A percentile compares a stretch with the other conserved stretches of the same genome.
Evolutionary conservation across 2,888 invertebrate genomes (phyloP).

Genomic region (Ichneumoninae sp.): DNA sequence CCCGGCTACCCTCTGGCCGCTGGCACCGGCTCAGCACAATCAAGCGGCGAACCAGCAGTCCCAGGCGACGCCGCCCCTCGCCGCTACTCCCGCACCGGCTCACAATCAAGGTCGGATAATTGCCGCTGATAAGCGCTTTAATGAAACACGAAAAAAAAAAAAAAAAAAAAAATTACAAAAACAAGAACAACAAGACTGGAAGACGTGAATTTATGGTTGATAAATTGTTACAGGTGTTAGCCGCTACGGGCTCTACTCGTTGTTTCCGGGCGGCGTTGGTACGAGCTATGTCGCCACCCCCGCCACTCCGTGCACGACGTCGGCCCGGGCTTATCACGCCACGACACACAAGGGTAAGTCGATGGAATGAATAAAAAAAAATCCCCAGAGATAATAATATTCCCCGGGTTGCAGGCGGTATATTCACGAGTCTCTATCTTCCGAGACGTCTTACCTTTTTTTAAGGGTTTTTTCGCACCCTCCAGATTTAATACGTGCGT

Average conservation of each 20-base stretch:
- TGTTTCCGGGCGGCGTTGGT: slow-evolving; percentile 86
- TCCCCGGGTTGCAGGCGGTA: neutral
- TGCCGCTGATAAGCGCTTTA: slow-evolving; percentile 19
- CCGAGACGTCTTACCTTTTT: slow-evolving; percentile 39
- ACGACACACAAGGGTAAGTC: slow-evolving; percentile 86
- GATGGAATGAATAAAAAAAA: slow-evolving; percentile 13
- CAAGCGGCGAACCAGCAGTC: slow-evolving; percentile 79
- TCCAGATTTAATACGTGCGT: slow-evolving; percentile 39
- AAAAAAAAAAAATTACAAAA: neutral
- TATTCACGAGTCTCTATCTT: neutral
- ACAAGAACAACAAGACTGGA: neutral
- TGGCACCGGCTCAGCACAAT: slow-evolving; percentile 83
- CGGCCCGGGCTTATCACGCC: slow-evolving; percentile 81
- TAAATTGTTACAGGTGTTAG: slow-evolving; percentile 86
- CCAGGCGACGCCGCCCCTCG: slow-evolving; percentile 80
- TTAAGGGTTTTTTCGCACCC: slow-evolving; percentile 4
- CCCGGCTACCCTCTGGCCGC: slow-evolving; percentile 84
- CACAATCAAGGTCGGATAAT: slow-evolving; percentile 79
- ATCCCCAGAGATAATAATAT: neutral
- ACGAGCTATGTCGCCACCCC: slow-evolving; percentile 81
- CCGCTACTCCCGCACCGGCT: slow-evolving; percentile 81
- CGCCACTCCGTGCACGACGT: slow-evolving; percentile 79
- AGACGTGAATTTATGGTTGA: neutral
- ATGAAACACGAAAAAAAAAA: slow-evolving; percentile 1
- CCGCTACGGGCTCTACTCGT: slow-evolving; percentile 90